Base-by-base conservation (phyloP, 2,888 invertebrate species). In the Pollenia labialis region DNA sequence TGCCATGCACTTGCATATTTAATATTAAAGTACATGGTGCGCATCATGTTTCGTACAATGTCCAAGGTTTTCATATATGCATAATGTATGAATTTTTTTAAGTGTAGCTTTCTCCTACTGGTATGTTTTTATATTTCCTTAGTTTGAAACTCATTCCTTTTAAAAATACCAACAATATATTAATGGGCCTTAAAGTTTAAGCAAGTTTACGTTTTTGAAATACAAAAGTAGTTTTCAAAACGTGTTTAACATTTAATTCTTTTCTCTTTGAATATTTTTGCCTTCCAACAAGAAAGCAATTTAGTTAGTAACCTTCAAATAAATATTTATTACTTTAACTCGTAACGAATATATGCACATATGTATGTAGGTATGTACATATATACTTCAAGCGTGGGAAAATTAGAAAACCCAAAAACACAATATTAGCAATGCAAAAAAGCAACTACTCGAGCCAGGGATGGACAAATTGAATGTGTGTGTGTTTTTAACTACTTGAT, bases 251-350 rank as follows among this genome's bases (percentile, higher is more conserved):
- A 56, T 81, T 62, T 42, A 56, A 23, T 9, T 23, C 48, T 66
- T 64, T 14, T 4, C 3, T 7, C 18, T 40, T 16, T n/a, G 46
- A 11, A 14, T 42, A n/a, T 42, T 69, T 80, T 66, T 11, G 18
- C 32, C 11, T 62, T 62, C 71, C 32, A 69, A 42, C 4, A 6
- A 32, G 32, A 74, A 79, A 79, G 66, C 60, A 79, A 60, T 80
- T 84, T 84, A 11, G 16, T 44, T 46, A 6, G 58, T 52, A 64
- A 71, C 75, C 75, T 85, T 85, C 85, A 60, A 80, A 64, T 48
- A 64, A 64, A 56, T 75, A 75, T 81, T 81, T 85, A 74, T 85
- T 80, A 81, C 69, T 71, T 85, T 23, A 48, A 54, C 80, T 58
- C 48, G 32, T 32, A 50, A 66, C 12, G 52, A 56, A 46, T 16